Evolutionary conservation across 2,888 invertebrate genomes (phyloP).

Genomic region (Pristionchus exspectatus): DNA sequence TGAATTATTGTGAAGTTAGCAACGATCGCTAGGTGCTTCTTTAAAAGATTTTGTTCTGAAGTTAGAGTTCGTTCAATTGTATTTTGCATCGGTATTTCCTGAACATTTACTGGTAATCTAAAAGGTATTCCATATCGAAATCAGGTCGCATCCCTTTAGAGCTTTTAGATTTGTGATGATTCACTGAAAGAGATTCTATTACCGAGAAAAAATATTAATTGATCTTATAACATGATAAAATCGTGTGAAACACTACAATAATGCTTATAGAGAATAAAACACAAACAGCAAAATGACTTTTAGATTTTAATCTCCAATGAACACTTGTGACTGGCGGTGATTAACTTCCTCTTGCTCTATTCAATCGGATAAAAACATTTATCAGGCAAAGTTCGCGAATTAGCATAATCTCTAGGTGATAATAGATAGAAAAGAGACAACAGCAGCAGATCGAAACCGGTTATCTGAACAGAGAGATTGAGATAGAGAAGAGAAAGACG

Average conservation of each 20-base stretch:
- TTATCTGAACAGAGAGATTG: not conserved
- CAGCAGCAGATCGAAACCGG: not conserved
- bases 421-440: not conserved
- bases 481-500: not conserved
- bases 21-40: no score
- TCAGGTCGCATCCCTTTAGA: not conserved
- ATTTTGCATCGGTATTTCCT: not conserved
- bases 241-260: no score
- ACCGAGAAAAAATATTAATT: no score
- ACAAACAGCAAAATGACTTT: no score
- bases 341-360: no score
- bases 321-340: no score
- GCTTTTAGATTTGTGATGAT: not conserved
- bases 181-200: no score
- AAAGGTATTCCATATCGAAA: slow-evolving; percentile 10
- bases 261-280: no score
- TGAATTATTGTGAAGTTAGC: not conserved
- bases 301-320: no score
- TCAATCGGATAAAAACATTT: no score
- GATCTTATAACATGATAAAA: no score
- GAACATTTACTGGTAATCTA: not conserved
- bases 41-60: no score
- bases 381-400: not conserved
- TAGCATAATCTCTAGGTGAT: not conserved
- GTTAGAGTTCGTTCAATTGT: not conserved